Base-by-base conservation (phyloP, 2,888 invertebrate genomes). In the Ennomos fuscantarius region DNA sequence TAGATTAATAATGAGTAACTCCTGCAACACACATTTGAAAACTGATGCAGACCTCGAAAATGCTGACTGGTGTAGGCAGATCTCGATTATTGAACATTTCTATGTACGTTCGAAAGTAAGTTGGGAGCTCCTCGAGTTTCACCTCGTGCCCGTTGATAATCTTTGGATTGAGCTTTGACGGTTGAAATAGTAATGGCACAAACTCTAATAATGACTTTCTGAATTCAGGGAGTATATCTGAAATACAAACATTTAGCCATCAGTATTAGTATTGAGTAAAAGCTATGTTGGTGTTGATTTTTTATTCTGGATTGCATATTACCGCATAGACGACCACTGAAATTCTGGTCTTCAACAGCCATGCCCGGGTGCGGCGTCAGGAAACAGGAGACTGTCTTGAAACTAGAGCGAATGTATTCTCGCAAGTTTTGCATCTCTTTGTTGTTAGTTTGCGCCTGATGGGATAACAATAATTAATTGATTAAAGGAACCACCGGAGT, bases 361-460 rank as follows among this genome's bases (percentile, higher is more conserved):
- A 98, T 93, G 31, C 99, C 98, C 0, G 99, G 99, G 93, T 99
- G 98, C 9, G 99, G 99, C 96, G 99, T 95, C 55, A 99, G 89
- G 85, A 97, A 98, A 80, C 98, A 98, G 34, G 96, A 95, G 64
- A 98, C 97, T 74, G 96, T 95, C 43, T 95, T 94, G 86, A 99
- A 99, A 84, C 98, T 64, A 37, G 52, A 57, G 97, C 5, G 96
- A 66, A 99, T 98, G 81, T 98, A 97, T 74, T 94, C 94, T 41
- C 98, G 93, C 39, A 95, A 87, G 50, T 97, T 96, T 78, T 97
- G 97, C 57, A 98, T 87, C 82, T 98, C 98, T 1, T 94, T n/a
- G 1, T 53, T 56, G 9, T 55, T 52, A 6, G 31, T 44, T 24
- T 33, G 32, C 46, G 54, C 44, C 34, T 34, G 51, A 12, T 15